Conservation (phyloP, 2,113 vertebrate genomes). For the Petroica traversi region DNA sequence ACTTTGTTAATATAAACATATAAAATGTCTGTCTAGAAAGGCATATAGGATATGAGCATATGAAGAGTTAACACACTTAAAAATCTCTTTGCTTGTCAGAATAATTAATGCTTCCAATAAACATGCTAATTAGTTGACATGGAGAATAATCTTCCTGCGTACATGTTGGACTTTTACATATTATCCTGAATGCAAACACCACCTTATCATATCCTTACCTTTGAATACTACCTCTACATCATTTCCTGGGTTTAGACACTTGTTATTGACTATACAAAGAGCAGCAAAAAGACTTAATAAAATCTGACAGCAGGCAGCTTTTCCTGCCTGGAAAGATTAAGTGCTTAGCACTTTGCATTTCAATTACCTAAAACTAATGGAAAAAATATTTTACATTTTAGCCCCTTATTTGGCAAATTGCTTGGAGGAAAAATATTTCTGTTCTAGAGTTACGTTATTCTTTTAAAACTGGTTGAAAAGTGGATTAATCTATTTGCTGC, state of each 20-base stretch:
- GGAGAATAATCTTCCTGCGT: conserved; percentile 69
- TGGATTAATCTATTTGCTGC: conserved; percentile 50
- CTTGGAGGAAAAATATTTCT: conserved; percentile 58
- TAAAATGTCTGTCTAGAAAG: background rate
- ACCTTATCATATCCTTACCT: conserved; percentile 74
- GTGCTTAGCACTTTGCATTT: conserved; percentile 77
- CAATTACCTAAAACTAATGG: conserved; percentile 82
- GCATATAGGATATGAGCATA: background rate
- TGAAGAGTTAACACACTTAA: conserved; percentile 64
- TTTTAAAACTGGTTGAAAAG: conserved; percentile 67
- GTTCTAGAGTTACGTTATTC: conserved; percentile 48
- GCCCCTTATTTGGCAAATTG: conserved; percentile 66
- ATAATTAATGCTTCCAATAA: conserved; percentile 78
- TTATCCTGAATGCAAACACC: conserved; percentile 73
- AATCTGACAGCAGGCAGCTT: conserved; percentile 81
- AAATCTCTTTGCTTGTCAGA: conserved; percentile 70
- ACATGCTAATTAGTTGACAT: conserved; percentile 81
- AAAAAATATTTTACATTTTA: conserved; percentile 80
- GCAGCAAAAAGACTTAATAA: conserved; percentile 79
- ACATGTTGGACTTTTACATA: conserved; percentile 68
- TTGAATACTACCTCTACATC: conserved; percentile 74
- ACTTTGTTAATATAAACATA: background rate
- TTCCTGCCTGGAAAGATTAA: conserved; percentile 79
- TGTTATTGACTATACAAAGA: conserved; percentile 77
- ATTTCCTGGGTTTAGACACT: conserved; percentile 74